Evolutionary conservation across 1,140 invertebrate genomes (phyloP).

Genomic region (Cherax quadricarinatus): DNA sequence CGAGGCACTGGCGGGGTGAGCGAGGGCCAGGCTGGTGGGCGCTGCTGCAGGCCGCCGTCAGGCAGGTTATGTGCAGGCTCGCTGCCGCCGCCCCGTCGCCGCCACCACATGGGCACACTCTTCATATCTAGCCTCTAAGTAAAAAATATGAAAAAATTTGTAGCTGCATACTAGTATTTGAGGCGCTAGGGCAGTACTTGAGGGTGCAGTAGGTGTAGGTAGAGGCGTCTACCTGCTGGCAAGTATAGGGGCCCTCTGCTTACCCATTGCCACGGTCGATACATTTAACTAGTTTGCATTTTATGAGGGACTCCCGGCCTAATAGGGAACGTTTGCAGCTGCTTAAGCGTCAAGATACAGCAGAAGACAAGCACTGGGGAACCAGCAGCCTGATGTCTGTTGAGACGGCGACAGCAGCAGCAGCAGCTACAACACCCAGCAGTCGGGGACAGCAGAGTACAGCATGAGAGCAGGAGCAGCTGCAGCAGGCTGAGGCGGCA

Average conservation of each 20-base stretch:
- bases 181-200: background rate
- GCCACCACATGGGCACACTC: constrained; percentile 30
- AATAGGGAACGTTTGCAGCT: constrained; percentile 40
- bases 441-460: background rate
- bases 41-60: constrained; percentile 65
- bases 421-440: background rate
- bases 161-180: background rate
- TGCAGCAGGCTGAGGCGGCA: constrained; percentile 10
- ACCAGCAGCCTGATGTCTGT: background rate
- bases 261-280: constrained; percentile 43
- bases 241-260: constrained; percentile 15
- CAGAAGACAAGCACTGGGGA: background rate
- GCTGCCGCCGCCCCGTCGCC: constrained; percentile 5
- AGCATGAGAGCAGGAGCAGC: background rate
- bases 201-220: too few species aligned
- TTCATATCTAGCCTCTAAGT: constrained; percentile 19
- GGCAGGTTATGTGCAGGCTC: constrained; percentile 56
- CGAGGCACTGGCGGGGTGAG: constrained; percentile 62
- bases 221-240: too few species aligned
- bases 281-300: constrained; percentile 57
- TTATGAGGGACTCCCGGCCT: constrained; percentile 31
- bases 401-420: background rate
- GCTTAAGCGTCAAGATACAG: constrained; percentile 13
- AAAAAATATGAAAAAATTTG: background rate
- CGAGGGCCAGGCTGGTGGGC: constrained; percentile 44